These are phyloP conservation scores for Orthosia cruda DNA, from an alignment of 2,888 invertebrate species.

Conservation along the genomic window DNA sequence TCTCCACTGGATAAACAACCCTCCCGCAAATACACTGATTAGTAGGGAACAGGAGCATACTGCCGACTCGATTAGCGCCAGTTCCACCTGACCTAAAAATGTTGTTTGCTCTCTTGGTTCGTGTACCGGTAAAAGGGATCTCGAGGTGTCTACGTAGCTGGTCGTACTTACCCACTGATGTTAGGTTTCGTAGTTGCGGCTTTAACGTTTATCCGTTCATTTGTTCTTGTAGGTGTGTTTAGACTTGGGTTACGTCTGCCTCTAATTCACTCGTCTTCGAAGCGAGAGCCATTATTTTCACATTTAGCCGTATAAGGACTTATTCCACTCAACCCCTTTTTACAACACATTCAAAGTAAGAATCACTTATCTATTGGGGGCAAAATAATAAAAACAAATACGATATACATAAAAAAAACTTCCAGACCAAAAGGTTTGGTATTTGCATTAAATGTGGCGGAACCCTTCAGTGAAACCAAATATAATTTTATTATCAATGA, in stretches of 20 bases:
- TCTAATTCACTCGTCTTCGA: conserved; percentile 17
- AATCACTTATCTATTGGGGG: conserved; percentile 41
- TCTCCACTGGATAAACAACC: conserved; percentile 68
- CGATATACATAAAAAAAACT: conserved; percentile 34
- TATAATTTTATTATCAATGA: conserved; percentile 56
- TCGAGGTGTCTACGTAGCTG: conserved; percentile 58
- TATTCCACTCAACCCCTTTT: conserved; percentile 9
- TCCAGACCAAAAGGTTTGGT: conserved; percentile 36
- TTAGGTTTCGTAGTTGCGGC: conserved; percentile 72
- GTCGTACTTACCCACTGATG: conserved; percentile 62
- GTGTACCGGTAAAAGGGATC: conserved; percentile 22
- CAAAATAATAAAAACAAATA: conserved; percentile 46
- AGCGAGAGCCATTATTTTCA: conserved; percentile 11
- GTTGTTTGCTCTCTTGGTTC: conserved; percentile 67
- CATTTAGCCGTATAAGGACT: conserved; percentile 9
- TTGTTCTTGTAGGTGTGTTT: conserved; percentile 61
- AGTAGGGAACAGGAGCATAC: conserved; percentile 70
- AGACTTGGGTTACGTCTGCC: conserved; percentile 44
- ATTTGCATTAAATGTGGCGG: conserved; percentile 48
- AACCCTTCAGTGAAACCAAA: conserved; percentile 46
- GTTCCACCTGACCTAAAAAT: conserved; percentile 59
- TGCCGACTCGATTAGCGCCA: conserved; percentile 68
- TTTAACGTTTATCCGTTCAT: conserved; percentile 71
- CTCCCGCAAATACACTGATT: conserved; percentile 79
- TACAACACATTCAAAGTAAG: conserved; percentile 21